phyloP scores from a whole-genome alignment of 30 jellyfish, hydroid and myxozoan species.

The Pelagia noctiluca region DNA sequence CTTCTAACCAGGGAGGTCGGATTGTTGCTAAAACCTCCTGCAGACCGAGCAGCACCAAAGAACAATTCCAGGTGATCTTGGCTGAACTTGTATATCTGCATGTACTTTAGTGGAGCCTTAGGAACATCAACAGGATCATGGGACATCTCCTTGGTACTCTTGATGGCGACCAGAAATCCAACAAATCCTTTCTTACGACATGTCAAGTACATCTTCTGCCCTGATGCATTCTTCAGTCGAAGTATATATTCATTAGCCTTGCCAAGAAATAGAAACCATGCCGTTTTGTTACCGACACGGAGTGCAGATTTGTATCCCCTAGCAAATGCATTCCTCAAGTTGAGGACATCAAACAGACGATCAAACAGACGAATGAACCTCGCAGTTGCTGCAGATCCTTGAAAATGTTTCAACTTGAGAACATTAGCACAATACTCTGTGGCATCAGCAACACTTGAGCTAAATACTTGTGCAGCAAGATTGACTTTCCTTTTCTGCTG shows the following conservation, averaged over 20 bases:
- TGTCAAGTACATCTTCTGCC: background rate
- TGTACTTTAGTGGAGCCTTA: conserved; percentile 19
- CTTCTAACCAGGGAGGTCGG: conserved; percentile 60
- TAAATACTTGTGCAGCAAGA: conserved; percentile 51
- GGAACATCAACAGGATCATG: background rate
- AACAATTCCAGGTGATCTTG: too few species aligned
- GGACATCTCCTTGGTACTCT: background rate
- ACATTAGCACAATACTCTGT: background rate
- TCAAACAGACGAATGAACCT: conserved; percentile 41
- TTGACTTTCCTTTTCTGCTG: conserved; percentile 59
- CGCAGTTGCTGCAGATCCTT: conserved; percentile 54
- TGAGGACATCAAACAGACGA: conserved; percentile 66
- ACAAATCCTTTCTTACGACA: conserved; percentile 5
- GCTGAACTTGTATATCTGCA: conserved; percentile 31
- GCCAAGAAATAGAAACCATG: conserved; percentile 12
- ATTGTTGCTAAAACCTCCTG: conserved; percentile 56
- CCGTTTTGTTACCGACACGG: conserved; percentile 3
- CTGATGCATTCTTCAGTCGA: background rate
- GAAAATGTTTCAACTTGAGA: conserved; percentile 29
- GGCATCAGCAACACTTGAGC: conserved; percentile 73
- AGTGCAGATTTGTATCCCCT: conserved; percentile 66
- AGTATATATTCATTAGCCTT: background rate
- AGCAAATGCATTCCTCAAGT: conserved; percentile 69
- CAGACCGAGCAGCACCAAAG: conserved; percentile 28
- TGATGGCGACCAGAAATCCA: conserved; percentile 9